Base-by-base conservation (phyloP, 1,140 invertebrate genomes). In the Lepidostoma basale region DNA sequence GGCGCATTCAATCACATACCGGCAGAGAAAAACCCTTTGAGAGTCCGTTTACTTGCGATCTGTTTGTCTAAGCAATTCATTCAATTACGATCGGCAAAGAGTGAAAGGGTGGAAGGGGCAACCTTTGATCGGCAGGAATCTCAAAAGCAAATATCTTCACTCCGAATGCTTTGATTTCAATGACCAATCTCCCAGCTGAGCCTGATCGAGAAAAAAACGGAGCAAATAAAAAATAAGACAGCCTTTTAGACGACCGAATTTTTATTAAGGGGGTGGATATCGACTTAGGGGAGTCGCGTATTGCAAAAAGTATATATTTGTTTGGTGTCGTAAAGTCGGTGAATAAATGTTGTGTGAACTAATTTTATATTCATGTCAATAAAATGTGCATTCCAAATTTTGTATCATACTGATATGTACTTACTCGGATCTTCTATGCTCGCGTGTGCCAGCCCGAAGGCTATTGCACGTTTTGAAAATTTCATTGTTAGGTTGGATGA, bases 1-100 rank as follows among this genome's bases (percentile, higher is more conserved):
- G 45, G 20, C 44, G 70, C 62, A 72, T 52, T 63, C 12, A 49
- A 40, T 67, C 33, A 47, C 62, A 64, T 56, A 59, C 49, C 60
- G 20, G 14, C 23, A 33, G 44, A 33, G 63, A 73, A 69, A 73
- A 73, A 69, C 26, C 68, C 72, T 73, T 73, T 73, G 72, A 73
- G 68, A 62, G 52, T 73, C 72, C 67, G 60, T 73, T 73, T 70
- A 73, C 72, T 70, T 68, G 40, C 66, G 68, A 70, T 70, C 62
- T 68, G 72, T 73, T 73, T 73, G 72, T 73, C 58, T 73, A 70
- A 73, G 68, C 72, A 70, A 70, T 73, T 73, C 72, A 73, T 70
- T 73, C 72, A 73, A 73, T 73, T 73, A 73, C 72, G 67, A 67
- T 64, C 42, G 47, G 66, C 67, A 72, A 72, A 68, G 70, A 72